phyloP scores from a whole-genome alignment of 2,888 invertebrate species.

The Merodon equestris region DNA sequence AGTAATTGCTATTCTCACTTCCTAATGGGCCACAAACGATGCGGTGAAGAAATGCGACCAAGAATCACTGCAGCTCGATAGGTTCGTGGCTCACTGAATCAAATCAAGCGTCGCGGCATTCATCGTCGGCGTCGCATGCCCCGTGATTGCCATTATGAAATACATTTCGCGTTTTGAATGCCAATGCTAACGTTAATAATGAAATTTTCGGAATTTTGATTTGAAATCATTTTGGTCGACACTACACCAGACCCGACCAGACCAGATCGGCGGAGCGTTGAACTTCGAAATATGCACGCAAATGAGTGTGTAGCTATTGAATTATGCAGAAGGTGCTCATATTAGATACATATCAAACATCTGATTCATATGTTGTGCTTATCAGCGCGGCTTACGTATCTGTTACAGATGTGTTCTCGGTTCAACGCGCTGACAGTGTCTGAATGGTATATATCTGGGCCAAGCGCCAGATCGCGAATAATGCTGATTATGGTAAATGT shows the following conservation, averaged over 20 bases:
- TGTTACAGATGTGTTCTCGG: constrained; percentile 45
- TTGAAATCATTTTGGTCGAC: constrained; percentile 21
- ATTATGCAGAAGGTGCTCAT: constrained; percentile 62
- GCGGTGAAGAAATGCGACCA: no score
- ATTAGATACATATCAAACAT: constrained; percentile 43
- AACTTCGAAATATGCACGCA: background rate
- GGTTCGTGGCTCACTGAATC: background rate
- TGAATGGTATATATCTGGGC: constrained; percentile 43
- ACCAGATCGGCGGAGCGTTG: no score
- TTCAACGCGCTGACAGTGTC: constrained; percentile 18
- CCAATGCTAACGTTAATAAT: constrained; percentile 33
- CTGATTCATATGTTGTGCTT: constrained; percentile 34
- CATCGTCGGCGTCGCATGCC: background rate
- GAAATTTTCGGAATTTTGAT: constrained; percentile 13
- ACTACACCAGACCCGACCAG: constrained; percentile 37
- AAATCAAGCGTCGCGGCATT: constrained; percentile 14
- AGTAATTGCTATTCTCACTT: no score
- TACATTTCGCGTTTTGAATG: constrained; percentile 16
- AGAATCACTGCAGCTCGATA: no score
- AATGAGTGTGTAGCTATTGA: constrained; percentile 24
- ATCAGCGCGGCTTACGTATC: constrained; percentile 16
- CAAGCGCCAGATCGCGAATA: constrained; percentile 43
- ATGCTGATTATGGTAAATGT: constrained; percentile 58
- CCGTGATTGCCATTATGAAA: constrained; percentile 28
- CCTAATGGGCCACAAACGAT: no score